Evolutionary conservation across 1,140 invertebrate species (phyloP).

Genomic region (Aradophagus sp.): DNA sequence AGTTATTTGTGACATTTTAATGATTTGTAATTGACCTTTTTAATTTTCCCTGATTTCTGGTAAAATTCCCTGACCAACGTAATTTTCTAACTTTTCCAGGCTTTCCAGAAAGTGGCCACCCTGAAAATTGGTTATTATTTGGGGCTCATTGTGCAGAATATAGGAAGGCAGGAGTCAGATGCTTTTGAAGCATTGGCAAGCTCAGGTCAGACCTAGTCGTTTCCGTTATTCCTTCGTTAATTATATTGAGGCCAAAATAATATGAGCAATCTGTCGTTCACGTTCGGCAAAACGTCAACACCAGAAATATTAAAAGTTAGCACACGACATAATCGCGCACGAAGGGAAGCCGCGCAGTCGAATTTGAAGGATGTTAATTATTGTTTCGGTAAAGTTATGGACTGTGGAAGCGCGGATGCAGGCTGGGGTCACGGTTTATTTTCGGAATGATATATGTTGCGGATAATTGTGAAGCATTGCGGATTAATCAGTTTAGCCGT

Average conservation of each 20-base stretch:
- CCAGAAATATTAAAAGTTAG: constrained; percentile 40
- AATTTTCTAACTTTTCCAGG: too few species aligned
- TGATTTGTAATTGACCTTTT: too few species aligned
- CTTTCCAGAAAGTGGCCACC: too few species aligned
- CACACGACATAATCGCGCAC: constrained; percentile 29
- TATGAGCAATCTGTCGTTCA: constrained; percentile 39
- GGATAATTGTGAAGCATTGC: constrained; percentile 17
- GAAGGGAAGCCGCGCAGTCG: constrained; percentile 3
- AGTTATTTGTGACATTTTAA: too few species aligned
- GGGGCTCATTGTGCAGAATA: constrained; percentile 9
- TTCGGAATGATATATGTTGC: constrained; percentile 17
- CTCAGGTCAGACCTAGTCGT: constrained; percentile 4
- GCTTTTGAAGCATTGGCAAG: constrained; percentile 60
- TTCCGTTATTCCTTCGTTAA: constrained; percentile 31
- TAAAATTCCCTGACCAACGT: too few species aligned
- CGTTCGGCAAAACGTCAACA: constrained; percentile 8
- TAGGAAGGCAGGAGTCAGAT: constrained; percentile 24
- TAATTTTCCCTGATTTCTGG: too few species aligned
- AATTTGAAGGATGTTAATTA: constrained; percentile 32
- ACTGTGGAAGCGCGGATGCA: neutral
- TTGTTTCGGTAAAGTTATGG: constrained; percentile 26
- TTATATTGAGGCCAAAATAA: constrained; percentile 31
- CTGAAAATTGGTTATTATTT: constrained; percentile 54
- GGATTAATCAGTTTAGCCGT: constrained; percentile 25
- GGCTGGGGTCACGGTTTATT: constrained; percentile 34